Conservation (phyloP, 2,888 invertebrate species). For the Agonopterix alstromeriana region DNA sequence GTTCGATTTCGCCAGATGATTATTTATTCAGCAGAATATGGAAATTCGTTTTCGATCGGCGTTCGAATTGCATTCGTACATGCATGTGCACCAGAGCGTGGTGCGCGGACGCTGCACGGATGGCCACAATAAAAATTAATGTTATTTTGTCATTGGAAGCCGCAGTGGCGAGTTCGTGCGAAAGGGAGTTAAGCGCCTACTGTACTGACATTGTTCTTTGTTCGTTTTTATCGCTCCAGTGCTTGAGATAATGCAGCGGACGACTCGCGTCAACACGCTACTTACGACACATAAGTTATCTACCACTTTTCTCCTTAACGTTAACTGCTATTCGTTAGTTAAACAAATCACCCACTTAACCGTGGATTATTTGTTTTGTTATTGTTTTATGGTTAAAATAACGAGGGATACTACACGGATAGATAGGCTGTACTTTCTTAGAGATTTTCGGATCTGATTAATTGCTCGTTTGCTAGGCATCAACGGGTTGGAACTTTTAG, state of each 20-base stretch:
- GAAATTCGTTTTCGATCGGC: constrained; percentile 47
- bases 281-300: constrained; percentile 54
- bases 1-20: constrained; percentile 53
- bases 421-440: too few relatives aligned
- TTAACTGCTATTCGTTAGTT: constrained; percentile 48
- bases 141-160: constrained; percentile 64
- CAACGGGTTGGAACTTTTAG: too few relatives aligned
- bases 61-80: constrained; percentile 47
- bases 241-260: constrained; percentile 63
- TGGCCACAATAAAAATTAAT: constrained; percentile 46
- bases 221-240: constrained; percentile 71
- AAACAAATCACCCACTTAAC: constrained; percentile 47
- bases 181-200: constrained; percentile 57
- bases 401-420: not conserved
- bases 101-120: constrained; percentile 37
- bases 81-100: constrained; percentile 40
- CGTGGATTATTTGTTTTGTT: constrained; percentile 42
- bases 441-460: too few relatives aligned
- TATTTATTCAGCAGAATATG: constrained; percentile 53
- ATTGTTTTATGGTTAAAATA: constrained; percentile 8
- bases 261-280: constrained; percentile 36
- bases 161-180: constrained; percentile 54
- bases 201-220: constrained; percentile 68
- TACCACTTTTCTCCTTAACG: constrained; percentile 63
- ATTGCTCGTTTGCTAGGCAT: too few relatives aligned